Base-by-base conservation (phyloP, 2,797 vertebrate species). In the Eremophila alpestris region DNA sequence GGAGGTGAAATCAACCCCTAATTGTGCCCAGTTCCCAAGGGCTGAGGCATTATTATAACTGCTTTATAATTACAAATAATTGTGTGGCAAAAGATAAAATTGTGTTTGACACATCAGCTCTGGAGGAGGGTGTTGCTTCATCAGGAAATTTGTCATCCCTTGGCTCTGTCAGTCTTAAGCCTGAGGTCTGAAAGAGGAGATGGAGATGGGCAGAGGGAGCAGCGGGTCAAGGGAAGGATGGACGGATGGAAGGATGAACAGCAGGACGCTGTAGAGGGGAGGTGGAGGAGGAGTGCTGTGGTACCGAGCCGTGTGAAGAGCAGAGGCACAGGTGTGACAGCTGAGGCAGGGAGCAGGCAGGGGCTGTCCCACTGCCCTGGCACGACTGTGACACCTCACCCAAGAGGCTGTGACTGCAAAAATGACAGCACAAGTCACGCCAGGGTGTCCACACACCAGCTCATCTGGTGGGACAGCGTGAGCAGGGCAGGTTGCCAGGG, bases 271-370 rank as follows among this genome's bases (percentile, higher is more conserved):
- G 43, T 8, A 62, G 13, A 16, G 18, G 3, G 29, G 12, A 29
- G 27, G 4, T 8, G 40, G 26, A 41, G 40, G 36, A 26, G 32
- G 7, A 52, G 20, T 2, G 5, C 20, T 21, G 21, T 2, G 11
- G 30, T 13, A 19, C 19, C 0, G 1, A 59, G 43, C 24, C 0
- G 0, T 19, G 4, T 0, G 46, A 30, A 5, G 9, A 38, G 41
- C 70, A 21, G 36, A 17, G 13, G 30, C 21, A 14, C 3, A 2
- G 7, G 11, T 9, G n/a, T 40, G 70, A 13, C 41, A 29, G 14
- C 0, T 4, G 27, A 4, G 59, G 40, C 49, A 70, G 58, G 19
- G 16, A 62, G 75, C 16, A 4, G 30, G 49, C 40, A 49, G 55
- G 29, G 58, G 13, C 54, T 62, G 69, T 38, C 41, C 36, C 10